Evolutionary conservation across 2,888 invertebrate species (phyloP), one percentile per base, ranked within the genome.

Genomic region (Rapana venosa): DNA sequence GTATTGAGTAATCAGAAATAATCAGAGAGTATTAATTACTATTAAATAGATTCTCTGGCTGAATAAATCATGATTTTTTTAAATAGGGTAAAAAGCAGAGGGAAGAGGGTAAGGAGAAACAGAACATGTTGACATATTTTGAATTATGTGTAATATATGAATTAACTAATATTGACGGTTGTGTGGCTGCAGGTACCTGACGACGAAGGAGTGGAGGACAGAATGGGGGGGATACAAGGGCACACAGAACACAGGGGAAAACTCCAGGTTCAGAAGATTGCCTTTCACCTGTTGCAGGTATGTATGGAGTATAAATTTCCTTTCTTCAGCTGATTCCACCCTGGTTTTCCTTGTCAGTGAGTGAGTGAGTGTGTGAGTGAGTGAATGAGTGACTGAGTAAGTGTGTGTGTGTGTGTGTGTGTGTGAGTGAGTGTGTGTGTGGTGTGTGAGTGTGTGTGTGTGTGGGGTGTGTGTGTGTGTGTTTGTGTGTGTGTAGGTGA

Each of bases 251-350:
- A 97, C 98, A 13, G 98, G 98, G 94, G 97, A 97, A 74, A 93
- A 95, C 89, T 95, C 96, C 8, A 97, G 98, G 92, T 99, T 99
- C 95, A 97, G 98, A 94, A 97, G 99, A 89, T 97, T 99, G 17
- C 99, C 99, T 0, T 99, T 97, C 95, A 98, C 98, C 96, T 98
- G 98, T 95, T 99, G 99, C 96, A 98, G 96, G 95, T 96, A 91
- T 88, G 32, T 90, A 17, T 35, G 79, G 11, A 20, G 13, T 61
- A 61, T 61, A 26, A 1, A 47, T 47, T 70, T 70, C 22, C 26
- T 2, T 70, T 70, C 26, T 70, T 20, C 20, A 26, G 26, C 26
- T 70, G 26, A 1, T 11, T 70, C 11, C 20, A 61, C 20, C 20
- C 20, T 61, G 66, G 11, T 32, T 79, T 32, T 79, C 32, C 35